phyloP scores from a whole-genome alignment of 2,888 invertebrate species.

The Chalcosyrphus nemorum region DNA sequence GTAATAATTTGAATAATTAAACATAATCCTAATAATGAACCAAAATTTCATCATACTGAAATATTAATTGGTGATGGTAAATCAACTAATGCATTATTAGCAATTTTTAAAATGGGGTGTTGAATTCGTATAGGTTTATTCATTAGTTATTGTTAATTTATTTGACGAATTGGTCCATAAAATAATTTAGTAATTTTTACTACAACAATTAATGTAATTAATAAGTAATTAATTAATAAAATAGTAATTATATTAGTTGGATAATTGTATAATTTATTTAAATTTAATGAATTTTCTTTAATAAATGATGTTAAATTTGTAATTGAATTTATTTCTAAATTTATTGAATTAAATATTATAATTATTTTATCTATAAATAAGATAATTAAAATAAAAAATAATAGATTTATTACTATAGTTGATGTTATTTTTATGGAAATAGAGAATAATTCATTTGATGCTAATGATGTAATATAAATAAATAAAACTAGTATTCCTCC shows the following conservation, averaged over 20 bases:
- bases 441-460: conserved; percentile 85
- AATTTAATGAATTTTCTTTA: conserved; percentile 82
- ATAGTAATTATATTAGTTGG: conserved; percentile 83
- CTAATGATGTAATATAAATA: conserved; percentile 86
- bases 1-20: conserved; percentile 87
- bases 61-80: conserved; percentile 86
- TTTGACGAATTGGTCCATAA: conserved; percentile 83
- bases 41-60: conserved; percentile 87
- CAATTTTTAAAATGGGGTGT: conserved; percentile 84
- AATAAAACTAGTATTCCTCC: conserved; percentile 86
- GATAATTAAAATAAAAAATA: conserved; percentile 74
- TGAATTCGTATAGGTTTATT: conserved; percentile 82
- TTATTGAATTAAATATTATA: conserved; percentile 80
- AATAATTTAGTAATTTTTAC: conserved; percentile 84
- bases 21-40: conserved; percentile 85
- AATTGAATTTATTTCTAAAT: conserved; percentile 80
- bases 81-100: conserved; percentile 84
- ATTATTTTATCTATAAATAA: conserved; percentile 75
- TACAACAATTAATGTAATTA: conserved; percentile 84
- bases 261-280: conserved; percentile 84
- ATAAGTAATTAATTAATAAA: conserved; percentile 84
- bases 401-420: conserved; percentile 75
- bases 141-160: conserved; percentile 83
- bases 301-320: conserved; percentile 76
- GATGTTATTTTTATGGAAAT: conserved; percentile 78